A percentile compares a stretch with the other conserved stretches of the same genome.
Conservation (phyloP, 1,140 invertebrate species). For the Lasioglossum baleicum region DNA sequence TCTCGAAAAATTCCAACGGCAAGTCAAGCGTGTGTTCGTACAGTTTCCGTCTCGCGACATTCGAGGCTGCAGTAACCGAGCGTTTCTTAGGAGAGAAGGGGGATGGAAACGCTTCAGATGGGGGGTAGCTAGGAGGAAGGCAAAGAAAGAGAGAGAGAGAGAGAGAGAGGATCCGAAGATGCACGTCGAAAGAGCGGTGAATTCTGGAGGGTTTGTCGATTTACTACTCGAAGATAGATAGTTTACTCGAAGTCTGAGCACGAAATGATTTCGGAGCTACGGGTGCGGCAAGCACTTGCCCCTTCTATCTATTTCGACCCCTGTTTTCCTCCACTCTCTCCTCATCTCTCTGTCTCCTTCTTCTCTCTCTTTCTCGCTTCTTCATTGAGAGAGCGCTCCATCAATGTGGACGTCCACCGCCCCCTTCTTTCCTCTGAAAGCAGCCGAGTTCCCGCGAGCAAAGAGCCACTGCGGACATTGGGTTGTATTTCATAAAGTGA, state of each 20-base stretch:
- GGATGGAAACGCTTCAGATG: neutral
- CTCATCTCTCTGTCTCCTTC: neutral
- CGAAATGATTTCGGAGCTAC: conserved; percentile 61
- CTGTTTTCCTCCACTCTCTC: conserved; percentile 20
- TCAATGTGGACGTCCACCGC: neutral
- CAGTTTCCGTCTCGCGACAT: conserved; percentile 36
- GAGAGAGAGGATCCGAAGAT: conserved; percentile 22
- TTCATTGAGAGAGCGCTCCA: neutral
- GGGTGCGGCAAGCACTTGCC: conserved; percentile 47
- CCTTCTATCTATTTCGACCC: conserved; percentile 39
- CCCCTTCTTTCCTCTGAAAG: neutral
- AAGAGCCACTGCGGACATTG: conserved; percentile 48
- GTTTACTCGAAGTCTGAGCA: conserved; percentile 58
- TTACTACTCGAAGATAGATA: conserved; percentile 62
- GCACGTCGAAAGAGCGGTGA: conserved; percentile 45
- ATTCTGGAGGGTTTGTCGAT: conserved; percentile 57
- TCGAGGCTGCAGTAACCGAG: conserved; percentile 13
- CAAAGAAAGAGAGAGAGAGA: conserved; percentile 15
- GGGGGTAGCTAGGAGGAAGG: neutral
- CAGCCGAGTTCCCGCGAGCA: conserved; percentile 45
- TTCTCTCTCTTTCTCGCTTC: neutral
- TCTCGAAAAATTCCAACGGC: conserved; percentile 18
- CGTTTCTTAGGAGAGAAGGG: conserved; percentile 15
- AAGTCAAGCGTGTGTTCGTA: conserved; percentile 1
- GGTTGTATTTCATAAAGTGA: conserved; percentile 66